Evolutionary conservation across 2,888 invertebrate genomes (phyloP).

Genomic region (Amblyjoppa proteus): DNA sequence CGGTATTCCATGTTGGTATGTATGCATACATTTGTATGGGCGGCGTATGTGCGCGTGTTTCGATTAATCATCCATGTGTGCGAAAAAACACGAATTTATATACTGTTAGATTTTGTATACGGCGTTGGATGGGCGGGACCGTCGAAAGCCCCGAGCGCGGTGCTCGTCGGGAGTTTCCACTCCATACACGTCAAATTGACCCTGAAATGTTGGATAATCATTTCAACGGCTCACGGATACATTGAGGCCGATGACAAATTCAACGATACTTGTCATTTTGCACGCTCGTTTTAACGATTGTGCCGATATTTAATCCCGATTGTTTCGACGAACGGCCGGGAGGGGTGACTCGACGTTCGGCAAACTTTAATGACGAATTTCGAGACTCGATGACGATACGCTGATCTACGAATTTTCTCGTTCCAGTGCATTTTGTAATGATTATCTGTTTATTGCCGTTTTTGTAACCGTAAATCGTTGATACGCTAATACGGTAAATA

Average conservation of each 20-base stretch:
- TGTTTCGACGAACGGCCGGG: too few relatives aligned
- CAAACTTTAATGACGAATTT: too few relatives aligned
- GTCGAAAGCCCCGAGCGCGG: not conserved
- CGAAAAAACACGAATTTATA: constrained; percentile 28
- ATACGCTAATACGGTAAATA: too few relatives aligned
- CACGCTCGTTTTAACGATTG: not conserved
- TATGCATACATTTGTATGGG: not conserved
- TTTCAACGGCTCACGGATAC: constrained; percentile 5
- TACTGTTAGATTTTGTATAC: too few relatives aligned
- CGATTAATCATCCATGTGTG: constrained; percentile 36
- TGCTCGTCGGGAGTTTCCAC: constrained; percentile 8
- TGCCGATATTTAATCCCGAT: too few relatives aligned
- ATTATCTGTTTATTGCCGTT: too few relatives aligned
- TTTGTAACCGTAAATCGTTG: too few relatives aligned
- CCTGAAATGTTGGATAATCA: constrained; percentile 54
- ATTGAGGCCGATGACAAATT: constrained; percentile 2
- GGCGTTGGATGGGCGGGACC: too few relatives aligned
- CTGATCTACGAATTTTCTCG: too few relatives aligned
- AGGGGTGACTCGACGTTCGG: too few relatives aligned
- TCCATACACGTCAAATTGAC: constrained; percentile 52
- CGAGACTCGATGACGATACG: too few relatives aligned
- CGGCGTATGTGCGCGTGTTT: not conserved
- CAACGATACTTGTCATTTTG: constrained; percentile 25
- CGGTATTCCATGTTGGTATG: not conserved
- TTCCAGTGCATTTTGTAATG: too few relatives aligned